phyloP scores from a whole-genome alignment of 2,797 vertebrate genomes.

The Potorous gilbertii region DNA sequence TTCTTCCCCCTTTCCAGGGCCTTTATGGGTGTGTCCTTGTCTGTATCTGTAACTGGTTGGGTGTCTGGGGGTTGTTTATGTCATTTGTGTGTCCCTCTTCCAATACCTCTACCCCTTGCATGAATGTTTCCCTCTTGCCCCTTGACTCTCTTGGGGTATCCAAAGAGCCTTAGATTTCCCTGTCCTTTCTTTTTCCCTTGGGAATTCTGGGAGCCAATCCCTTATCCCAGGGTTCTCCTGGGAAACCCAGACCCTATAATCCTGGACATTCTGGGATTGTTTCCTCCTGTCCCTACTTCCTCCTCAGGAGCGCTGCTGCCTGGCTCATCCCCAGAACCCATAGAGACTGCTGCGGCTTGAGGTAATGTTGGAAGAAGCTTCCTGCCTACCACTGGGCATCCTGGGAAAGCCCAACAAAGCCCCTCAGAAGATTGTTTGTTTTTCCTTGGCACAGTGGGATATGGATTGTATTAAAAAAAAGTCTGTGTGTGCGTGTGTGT shows the following conservation, averaged over 20 bases:
- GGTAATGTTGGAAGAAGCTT: constrained; percentile 40
- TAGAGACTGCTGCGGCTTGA: constrained; percentile 39
- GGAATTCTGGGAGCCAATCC: constrained; percentile 44
- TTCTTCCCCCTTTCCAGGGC: constrained; percentile 57
- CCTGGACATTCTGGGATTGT: constrained; percentile 30
- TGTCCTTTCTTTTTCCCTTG: constrained; percentile 1
- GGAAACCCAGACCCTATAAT: constrained; percentile 32
- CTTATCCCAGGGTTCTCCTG: constrained; percentile 25
- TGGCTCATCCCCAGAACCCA: constrained; percentile 36
- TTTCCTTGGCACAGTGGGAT: constrained; percentile 78
- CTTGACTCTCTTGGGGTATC: constrained; percentile 3
- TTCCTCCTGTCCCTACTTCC: constrained; percentile 17
- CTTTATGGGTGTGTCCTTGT: constrained; percentile 45
- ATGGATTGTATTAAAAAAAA: constrained; percentile 83
- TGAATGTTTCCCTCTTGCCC: constrained; percentile 2
- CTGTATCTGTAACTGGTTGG: constrained; percentile 6
- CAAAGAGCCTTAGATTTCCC: constrained; percentile 38
- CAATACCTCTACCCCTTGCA: constrained; percentile 17
- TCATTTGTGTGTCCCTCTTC: constrained; percentile 2
- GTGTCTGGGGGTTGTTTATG: not conserved
- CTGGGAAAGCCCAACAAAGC: constrained; percentile 42
- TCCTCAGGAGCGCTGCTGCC: constrained; percentile 55
- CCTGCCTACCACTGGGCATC: constrained; percentile 44
- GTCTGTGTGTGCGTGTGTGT: constrained; percentile 67
- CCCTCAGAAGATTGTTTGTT: constrained; percentile 74